Evolutionary conservation across 2,113 vertebrate species (phyloP).

Genomic region (Meriones unguiculatus): DNA sequence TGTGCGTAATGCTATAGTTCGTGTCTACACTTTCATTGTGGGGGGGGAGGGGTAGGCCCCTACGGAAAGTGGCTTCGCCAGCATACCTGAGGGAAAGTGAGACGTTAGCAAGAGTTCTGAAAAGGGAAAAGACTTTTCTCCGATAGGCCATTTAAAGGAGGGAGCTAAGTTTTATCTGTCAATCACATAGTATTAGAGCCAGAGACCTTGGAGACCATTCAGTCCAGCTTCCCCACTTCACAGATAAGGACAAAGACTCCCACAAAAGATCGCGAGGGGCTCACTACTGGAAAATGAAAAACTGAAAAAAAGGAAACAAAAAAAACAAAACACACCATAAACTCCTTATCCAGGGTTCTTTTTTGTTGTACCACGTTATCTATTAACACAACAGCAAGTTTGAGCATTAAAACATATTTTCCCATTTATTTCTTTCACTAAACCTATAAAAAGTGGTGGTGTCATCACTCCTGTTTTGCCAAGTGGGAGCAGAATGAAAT

Average conservation of each 20-base stretch:
- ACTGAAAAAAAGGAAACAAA: not conserved
- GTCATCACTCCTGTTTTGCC: not conserved
- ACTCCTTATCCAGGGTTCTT: conserved; percentile 5
- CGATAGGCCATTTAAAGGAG: conserved; percentile 9
- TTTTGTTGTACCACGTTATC: not conserved
- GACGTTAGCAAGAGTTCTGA: not conserved
- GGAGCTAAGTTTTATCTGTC: not conserved
- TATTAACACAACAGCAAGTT: not conserved
- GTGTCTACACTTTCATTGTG: not conserved
- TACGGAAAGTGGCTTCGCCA: not conserved
- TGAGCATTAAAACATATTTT: not conserved
- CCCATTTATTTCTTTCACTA: not conserved
- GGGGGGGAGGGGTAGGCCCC: not conserved
- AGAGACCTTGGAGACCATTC: not conserved
- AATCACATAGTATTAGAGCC: not conserved
- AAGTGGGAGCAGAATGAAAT: not conserved
- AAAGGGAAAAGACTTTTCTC: not conserved
- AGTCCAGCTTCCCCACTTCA: not conserved
- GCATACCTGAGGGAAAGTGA: conserved; percentile 34
- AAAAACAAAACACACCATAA: not conserved
- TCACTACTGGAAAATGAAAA: not conserved
- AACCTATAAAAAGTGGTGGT: not conserved
- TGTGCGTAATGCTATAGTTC: not conserved
- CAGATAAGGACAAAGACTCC: not conserved
- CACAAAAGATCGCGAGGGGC: not conserved